Evolutionary conservation across 92 coral and sea anemone genomes (phyloP).

Genomic region (Chrysogorgia sp.): DNA sequence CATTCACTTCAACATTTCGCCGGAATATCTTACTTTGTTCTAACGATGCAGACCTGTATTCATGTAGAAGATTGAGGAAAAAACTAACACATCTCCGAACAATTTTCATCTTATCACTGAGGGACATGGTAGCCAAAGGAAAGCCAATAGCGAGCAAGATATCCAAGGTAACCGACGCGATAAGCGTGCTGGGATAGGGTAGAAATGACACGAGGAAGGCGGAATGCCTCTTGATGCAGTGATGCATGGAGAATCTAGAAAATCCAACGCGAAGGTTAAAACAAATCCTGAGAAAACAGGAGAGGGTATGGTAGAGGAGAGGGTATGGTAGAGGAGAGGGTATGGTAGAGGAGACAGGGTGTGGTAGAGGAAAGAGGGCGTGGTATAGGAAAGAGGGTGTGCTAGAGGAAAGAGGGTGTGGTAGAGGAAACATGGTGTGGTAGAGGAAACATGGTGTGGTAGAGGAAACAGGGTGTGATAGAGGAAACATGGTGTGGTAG

Average conservation of each 20-base stretch:
- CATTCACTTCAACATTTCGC: neutral
- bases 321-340: neutral
- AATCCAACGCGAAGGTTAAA: neutral
- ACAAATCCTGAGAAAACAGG: neutral
- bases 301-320: neutral
- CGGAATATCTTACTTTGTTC: conserved; percentile 14
- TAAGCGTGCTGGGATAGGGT: conserved; percentile 40
- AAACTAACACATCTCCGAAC: conserved; percentile 55
- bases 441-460: too few species aligned
- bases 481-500: too few species aligned
- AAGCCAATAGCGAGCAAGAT: conserved; percentile 49
- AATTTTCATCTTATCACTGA: conserved; percentile 47
- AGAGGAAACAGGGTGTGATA: too few species aligned
- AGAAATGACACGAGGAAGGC: conserved; percentile 41
- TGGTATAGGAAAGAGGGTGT: too few species aligned
- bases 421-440: too few species aligned
- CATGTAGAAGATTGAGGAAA: conserved; percentile 58
- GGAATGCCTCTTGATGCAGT: conserved; percentile 48
- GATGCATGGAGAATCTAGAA: conserved; percentile 49
- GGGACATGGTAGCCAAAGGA: conserved; percentile 42
- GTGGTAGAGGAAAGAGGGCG: neutral
- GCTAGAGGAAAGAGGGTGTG: too few species aligned
- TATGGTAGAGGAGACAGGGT: neutral
- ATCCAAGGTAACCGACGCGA: conserved; percentile 44
- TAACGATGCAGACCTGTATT: conserved; percentile 14